phyloP scores from a whole-genome alignment of 1,140 invertebrate species.

The Sarcophaga peregrina region DNA sequence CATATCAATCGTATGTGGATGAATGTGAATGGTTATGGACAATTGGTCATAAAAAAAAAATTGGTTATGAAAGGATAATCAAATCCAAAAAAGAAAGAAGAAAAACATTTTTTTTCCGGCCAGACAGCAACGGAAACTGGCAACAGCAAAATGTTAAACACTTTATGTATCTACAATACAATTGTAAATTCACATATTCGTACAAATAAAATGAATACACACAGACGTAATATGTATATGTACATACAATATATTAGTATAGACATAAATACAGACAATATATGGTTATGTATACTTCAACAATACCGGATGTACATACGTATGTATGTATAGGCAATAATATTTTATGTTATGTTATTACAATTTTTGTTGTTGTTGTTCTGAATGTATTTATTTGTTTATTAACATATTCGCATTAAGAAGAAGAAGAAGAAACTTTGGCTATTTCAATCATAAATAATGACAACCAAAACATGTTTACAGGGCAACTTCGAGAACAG shows the following conservation, averaged over 20 bases:
- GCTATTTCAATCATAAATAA: neutral
- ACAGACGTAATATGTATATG: too few species aligned
- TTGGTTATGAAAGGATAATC: too few species aligned
- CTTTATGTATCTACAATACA: neutral
- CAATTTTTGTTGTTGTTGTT: neutral
- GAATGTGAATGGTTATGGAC: too few species aligned
- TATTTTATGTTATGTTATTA: too few species aligned
- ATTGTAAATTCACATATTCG: neutral
- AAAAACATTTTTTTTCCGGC: neutral
- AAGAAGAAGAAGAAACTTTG: neutral
- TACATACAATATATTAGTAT: neutral
- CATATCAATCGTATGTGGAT: neutral
- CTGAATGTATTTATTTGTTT: neutral
- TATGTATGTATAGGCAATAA: too few species aligned
- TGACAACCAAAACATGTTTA: too few species aligned
- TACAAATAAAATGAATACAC: too few species aligned
- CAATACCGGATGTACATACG: neutral
- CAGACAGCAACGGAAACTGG: slow-evolving; percentile 23
- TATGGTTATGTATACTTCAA: neutral
- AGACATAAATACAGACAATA: neutral
- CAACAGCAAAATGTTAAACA: neutral
- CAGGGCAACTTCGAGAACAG: too few species aligned
- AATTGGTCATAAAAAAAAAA: too few species aligned
- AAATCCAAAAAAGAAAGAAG: neutral
- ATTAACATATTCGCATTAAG: neutral